Base-by-base conservation (phyloP, 2,797 vertebrate species). In the Sparidentex hasta region DNA sequence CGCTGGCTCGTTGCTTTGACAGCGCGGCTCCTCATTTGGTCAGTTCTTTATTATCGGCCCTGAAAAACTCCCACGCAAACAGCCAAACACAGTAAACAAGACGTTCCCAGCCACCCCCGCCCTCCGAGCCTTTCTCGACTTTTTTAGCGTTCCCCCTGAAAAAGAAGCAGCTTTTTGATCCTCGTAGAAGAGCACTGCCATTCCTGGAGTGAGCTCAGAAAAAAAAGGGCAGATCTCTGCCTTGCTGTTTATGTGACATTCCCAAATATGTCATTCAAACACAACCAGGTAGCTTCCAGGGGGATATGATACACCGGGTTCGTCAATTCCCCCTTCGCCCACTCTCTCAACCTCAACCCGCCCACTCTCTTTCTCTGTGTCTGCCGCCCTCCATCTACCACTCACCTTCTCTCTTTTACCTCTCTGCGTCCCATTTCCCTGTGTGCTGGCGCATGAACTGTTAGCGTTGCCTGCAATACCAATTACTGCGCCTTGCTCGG, bases 401-500 rank as follows among this genome's bases (percentile, higher is more conserved):
- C 74, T 80, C 69, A 76, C 57, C 77, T 73, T 71, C 57, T 78
- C 44, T 64, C 79, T 81, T 64, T 66, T 52, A 57, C 87, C 25
- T 74, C 64, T 25, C 18, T 27, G 54, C 74, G 63, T 61, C 68
- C 68, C 12, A 33, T 82, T 63, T 86, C 74, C 50, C 52, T 86
- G 83, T 80, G 57, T 86, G 81, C 83, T 67, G 83, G 70, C 20
- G 59, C 63, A 69, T 81, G 84, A 86, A 82, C 83, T 84, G 85
- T 80, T 82, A 79, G 62, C 56, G 56, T 81, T 61, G 82, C 76
- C 84, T 78, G 88, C 87, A 82, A 76, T 85, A 75, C 88, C 81
- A 91, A 89, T 91, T 89, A 91, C 69, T 85, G 81, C 80, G 71
- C 72, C 20, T 62, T 70, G 71, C 81, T 83, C 25, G 12, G 75